These are phyloP conservation scores for Pholis gunnellus DNA, from an alignment of 2,113 vertebrate species.

Conservation along the genomic window DNA sequence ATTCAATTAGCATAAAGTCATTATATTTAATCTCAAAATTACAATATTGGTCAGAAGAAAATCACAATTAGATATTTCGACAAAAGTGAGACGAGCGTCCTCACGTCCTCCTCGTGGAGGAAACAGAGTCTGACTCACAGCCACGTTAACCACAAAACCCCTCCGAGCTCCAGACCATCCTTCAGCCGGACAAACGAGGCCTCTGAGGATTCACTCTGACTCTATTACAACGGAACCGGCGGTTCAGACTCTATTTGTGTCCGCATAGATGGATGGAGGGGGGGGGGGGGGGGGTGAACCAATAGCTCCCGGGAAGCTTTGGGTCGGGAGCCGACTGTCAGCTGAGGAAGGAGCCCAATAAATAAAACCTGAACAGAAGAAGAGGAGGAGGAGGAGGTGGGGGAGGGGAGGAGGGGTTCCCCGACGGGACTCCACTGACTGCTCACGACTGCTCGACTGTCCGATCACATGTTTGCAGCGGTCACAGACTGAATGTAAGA, in stretches of 20 bases:
- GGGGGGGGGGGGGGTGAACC: not conserved
- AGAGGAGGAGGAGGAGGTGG: not conserved
- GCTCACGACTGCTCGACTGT: not conserved
- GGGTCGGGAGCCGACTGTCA: conserved; percentile 12
- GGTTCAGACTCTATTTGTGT: not conserved
- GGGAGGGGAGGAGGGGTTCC: not conserved
- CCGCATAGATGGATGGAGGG: not conserved
- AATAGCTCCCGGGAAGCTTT: not conserved
- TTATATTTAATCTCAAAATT: not conserved
- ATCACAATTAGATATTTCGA: too few relatives aligned
- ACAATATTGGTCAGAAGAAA: not conserved
- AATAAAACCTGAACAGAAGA: not conserved
- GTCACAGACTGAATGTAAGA: too few relatives aligned
- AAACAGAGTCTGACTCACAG: not conserved
- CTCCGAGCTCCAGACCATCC: not conserved
- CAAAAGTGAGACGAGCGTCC: too few relatives aligned
- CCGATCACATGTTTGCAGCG: too few relatives aligned
- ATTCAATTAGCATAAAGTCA: not conserved
- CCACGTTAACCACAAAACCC: not conserved
- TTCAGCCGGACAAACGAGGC: conserved; percentile 9
- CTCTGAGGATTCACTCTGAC: not conserved
- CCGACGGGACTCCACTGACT: not conserved
- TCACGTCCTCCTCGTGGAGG: too few relatives aligned
- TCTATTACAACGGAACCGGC: not conserved
- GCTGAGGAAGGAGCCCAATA: conserved; percentile 11